Evolutionary conservation across 2,797 vertebrate genomes (phyloP).

Genomic region (Prionace glauca): DNA sequence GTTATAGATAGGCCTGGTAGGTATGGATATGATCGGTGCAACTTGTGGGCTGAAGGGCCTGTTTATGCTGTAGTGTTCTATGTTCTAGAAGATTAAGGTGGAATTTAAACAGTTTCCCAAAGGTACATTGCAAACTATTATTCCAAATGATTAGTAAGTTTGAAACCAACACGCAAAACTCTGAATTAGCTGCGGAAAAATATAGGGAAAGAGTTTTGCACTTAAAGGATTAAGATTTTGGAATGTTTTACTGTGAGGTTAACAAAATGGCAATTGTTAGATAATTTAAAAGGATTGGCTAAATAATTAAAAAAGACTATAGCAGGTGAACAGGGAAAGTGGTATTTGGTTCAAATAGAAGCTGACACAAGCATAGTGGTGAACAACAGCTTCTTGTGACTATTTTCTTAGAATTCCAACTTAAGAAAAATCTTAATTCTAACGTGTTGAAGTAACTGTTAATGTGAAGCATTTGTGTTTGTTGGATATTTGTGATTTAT

Average conservation of each 20-base stretch:
- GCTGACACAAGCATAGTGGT: background rate
- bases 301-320: background rate
- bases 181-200: background rate
- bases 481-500: background rate
- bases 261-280: background rate
- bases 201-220: background rate
- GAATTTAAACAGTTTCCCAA: background rate
- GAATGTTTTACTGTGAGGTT: background rate
- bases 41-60: too few relatives aligned
- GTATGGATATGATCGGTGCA: too few relatives aligned
- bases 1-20: too few relatives aligned
- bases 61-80: too few relatives aligned
- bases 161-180: background rate
- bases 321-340: background rate
- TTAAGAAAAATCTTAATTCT: background rate
- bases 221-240: background rate
- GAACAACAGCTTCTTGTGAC: background rate
- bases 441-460: background rate
- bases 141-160: background rate
- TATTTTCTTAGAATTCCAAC: background rate
- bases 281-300: background rate
- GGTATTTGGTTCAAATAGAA: background rate
- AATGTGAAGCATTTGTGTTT: background rate
- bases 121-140: background rate
- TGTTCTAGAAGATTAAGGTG: background rate